phyloP scores from a whole-genome alignment of 2,888 invertebrate species.

The Netelia melanura region DNA sequence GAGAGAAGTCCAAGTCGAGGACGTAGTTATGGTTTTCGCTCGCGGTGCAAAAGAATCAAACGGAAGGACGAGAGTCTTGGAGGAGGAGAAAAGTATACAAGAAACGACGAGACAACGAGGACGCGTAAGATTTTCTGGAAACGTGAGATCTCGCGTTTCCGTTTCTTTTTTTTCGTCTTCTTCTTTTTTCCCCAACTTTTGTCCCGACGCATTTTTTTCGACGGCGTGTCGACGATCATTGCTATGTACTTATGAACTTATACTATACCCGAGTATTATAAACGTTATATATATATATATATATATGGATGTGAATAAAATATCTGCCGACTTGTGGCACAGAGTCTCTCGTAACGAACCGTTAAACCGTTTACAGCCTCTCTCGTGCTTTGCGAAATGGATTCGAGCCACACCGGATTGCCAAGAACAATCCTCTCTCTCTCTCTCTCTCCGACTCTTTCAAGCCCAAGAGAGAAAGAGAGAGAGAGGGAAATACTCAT shows the following conservation, averaged over 20 bases:
- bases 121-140: slow-evolving; percentile 63
- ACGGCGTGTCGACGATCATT: slow-evolving; percentile 42
- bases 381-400: slow-evolving; percentile 63
- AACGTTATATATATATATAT: background rate
- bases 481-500: slow-evolving; percentile 20
- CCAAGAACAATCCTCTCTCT: slow-evolving; percentile 22
- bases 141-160: slow-evolving; percentile 35
- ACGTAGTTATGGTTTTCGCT: slow-evolving; percentile 27
- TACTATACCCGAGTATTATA: background rate
- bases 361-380: slow-evolving; percentile 71
- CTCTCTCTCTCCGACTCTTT: slow-evolving; percentile 1
- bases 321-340: slow-evolving; percentile 5
- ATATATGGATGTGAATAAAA: background rate
- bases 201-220: slow-evolving; percentile 35
- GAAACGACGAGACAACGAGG: slow-evolving; percentile 38
- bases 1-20: slow-evolving; percentile 21
- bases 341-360: slow-evolving; percentile 69
- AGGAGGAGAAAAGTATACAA: slow-evolving; percentile 40
- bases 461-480: background rate
- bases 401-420: slow-evolving; percentile 50
- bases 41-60: slow-evolving; percentile 8
- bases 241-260: slow-evolving; percentile 32
- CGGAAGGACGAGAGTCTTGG: slow-evolving; percentile 11
- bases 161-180: background rate
- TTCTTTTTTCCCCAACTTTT: slow-evolving; percentile 1